Conservation (phyloP, 2,888 invertebrate genomes). For the Lithophane semibrunnea region DNA sequence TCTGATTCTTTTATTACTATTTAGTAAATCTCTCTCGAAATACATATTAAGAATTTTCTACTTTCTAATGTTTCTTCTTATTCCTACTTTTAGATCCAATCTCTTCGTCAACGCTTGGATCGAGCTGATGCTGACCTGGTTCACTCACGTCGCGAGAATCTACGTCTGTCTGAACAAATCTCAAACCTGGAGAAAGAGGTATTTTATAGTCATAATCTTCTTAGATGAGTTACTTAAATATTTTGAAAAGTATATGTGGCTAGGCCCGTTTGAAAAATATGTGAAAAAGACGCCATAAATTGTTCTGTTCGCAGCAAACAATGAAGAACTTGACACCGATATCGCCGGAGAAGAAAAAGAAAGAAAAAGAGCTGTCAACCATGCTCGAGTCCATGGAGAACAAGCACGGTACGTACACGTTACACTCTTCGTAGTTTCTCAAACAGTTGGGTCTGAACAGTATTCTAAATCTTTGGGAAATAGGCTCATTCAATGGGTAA, state of each 20-base stretch:
- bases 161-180: constrained; percentile 94
- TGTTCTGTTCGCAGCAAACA: constrained; percentile 85
- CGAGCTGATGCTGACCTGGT: constrained; percentile 95
- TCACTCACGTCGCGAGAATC: constrained; percentile 94
- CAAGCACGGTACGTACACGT: constrained; percentile 93
- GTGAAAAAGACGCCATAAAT: constrained; percentile 17
- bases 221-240: not conserved
- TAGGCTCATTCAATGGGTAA: constrained; percentile 84
- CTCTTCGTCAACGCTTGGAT: constrained; percentile 94
- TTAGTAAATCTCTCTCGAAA: not conserved
- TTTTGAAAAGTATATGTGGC: not conserved
- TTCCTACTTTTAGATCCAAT: constrained; percentile 87
- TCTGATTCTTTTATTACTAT: not conserved
- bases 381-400: constrained; percentile 95
- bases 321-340: constrained; percentile 91
- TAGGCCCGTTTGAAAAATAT: not conserved
- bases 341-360: constrained; percentile 91
- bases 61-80: not conserved
- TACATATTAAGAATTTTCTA: too few species aligned
- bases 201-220: not conserved
- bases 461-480: constrained; percentile 52
- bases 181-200: constrained; percentile 96
- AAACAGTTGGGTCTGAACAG: constrained; percentile 41
- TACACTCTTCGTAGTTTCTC: constrained; percentile 31
- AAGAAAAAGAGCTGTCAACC: constrained; percentile 93